These are phyloP conservation scores for Apeltes quadracus DNA, from an alignment of 2,113 vertebrate species.

Conservation along the genomic window DNA sequence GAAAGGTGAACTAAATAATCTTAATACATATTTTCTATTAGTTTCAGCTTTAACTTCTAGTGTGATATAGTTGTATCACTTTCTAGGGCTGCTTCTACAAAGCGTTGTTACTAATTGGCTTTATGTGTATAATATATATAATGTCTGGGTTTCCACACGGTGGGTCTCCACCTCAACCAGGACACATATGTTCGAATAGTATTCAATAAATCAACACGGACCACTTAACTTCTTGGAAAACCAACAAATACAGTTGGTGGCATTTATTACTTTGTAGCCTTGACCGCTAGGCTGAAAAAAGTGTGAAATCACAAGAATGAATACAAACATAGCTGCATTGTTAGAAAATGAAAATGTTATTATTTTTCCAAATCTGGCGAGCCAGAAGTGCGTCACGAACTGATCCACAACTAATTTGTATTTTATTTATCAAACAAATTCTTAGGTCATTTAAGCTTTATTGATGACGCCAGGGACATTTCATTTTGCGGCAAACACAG, in stretches of 20 bases:
- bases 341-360: background rate
- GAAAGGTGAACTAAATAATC: no score
- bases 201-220: background rate
- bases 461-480: constrained; percentile 4
- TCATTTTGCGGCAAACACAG: constrained; percentile 17
- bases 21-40: background rate
- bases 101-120: background rate
- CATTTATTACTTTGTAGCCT: background rate
- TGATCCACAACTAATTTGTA: no score
- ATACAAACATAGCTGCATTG: background rate
- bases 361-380: no score
- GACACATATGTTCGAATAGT: background rate
- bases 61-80: background rate
- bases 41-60: background rate
- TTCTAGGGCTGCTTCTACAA: background rate
- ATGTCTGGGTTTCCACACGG: background rate
- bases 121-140: no score
- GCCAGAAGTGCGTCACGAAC: no score
- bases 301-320: background rate
- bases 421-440: no score
- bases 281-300: background rate
- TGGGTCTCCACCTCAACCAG: background rate
- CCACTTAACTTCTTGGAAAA: background rate
- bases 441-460: constrained; percentile 5
- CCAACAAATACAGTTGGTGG: background rate